These are phyloP conservation scores for Gymnocheta viridis DNA, from an alignment of 2,888 invertebrate genomes.

Conservation along the genomic window DNA sequence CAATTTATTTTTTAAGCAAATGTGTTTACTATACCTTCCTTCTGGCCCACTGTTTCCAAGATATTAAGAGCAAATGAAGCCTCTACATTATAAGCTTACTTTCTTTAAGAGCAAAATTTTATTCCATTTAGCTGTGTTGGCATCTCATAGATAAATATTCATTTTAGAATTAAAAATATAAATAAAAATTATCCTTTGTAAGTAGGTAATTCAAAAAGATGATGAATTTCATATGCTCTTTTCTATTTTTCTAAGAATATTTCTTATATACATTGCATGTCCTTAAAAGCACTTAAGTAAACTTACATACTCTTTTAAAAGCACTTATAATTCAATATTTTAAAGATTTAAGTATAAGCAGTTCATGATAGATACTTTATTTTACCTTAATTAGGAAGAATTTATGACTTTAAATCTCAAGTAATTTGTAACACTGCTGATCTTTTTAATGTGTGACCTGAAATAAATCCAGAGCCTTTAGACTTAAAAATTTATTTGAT, in stretches of 20 bases:
- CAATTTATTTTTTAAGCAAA: background rate
- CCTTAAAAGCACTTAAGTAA: background rate
- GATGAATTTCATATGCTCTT: background rate
- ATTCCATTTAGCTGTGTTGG: background rate
- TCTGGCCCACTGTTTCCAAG: background rate
- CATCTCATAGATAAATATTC: background rate
- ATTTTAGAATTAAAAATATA: background rate
- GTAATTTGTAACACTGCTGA: too few relatives aligned
- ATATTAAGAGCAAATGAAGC: background rate
- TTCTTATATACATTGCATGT: background rate
- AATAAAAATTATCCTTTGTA: background rate
- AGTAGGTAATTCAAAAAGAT: background rate
- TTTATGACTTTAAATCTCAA: background rate
- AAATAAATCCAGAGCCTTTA: too few relatives aligned
- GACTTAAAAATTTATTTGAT: too few relatives aligned
- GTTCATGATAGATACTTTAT: background rate
- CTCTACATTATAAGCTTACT: background rate
- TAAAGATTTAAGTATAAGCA: background rate
- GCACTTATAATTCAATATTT: background rate
- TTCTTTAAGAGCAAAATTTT: background rate
- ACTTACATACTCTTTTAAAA: background rate
- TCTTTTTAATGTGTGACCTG: too few relatives aligned
- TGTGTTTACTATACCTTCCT: too few relatives aligned
- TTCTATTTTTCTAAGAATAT: too few relatives aligned
- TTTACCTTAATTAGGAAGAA: background rate